Evolutionary conservation across 2,888 invertebrate genomes (phyloP), one percentile per base, ranked within the genome.

Genomic region (Eupeodes luniger): DNA sequence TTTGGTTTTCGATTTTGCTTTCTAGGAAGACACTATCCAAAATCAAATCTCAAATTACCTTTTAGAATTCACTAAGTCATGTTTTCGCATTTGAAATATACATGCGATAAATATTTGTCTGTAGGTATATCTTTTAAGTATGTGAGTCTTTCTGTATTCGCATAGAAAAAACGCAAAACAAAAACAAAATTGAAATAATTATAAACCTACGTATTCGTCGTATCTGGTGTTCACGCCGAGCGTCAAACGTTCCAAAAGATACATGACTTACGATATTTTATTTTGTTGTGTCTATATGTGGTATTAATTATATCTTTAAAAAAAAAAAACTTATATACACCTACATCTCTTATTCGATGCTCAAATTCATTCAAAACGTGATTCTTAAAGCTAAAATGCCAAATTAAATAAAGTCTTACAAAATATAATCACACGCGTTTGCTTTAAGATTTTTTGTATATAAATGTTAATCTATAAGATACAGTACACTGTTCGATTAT

Each of bases 361-460:
- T 55, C 40, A 44, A 27, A 70, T 70, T 55, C 70, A 70, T 70
- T 70, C 40, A 55, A 70, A 70, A 70, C 70, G 55, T 70, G 70
- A 70, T 70, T 70, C 55, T 70, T 11, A 5, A 36, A 40, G 36
- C 19, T 70, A 55, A 70, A 70, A 70, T 70, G 70, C 70, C 70
- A 55, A 70, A 70, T 70, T 40, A 55, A 70, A 55, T 55, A 40
- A 55, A 55, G 14, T 70, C 55, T 55, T 55, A 70, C 70, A 70
- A 70, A 70, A 70, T 62, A 62, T 70, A 70, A 55, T 55, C 40
- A 64, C 70, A 44, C 70, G 70, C 70, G 70, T 70, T 70, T 44
- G 40, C 12, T 44, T n/a, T 55, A 1, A 2, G 7, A n/a, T n/a
- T n/a, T n/a, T n/a, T n/a, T n/a, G n/a, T n/a, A n/a, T n/a, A n/a